Percentiles rank a stretch among this genome's conserved stretches.
These are phyloP conservation scores for Hydropsyche tenuis DNA, from an alignment of 1,140 invertebrate genomes.

Conservation along the genomic window DNA sequence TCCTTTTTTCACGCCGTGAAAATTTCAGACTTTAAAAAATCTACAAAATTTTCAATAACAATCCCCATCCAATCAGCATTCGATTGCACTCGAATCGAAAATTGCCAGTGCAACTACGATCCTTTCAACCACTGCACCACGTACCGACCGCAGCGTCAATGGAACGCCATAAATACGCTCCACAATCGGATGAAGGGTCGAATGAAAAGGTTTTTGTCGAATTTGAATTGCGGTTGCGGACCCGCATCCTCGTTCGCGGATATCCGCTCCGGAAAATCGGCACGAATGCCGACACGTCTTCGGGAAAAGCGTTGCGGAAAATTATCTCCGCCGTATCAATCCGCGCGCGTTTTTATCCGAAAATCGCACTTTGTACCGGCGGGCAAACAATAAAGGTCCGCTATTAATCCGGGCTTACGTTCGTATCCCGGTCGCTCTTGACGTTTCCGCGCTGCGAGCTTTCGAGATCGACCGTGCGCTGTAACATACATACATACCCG, in stretches of 20 bases:
- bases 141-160: no score
- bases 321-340: constrained; percentile 24
- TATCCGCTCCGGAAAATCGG: constrained; percentile 23
- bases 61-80: no score
- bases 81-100: no score
- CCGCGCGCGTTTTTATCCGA: constrained; percentile 4
- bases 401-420: constrained; percentile 32
- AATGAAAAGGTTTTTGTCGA: constrained; percentile 4
- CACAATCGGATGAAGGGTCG: background rate
- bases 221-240: constrained; percentile 22
- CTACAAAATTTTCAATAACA: no score
- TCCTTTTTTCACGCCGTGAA: no score
- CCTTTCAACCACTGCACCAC: no score
- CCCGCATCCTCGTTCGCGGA: constrained; percentile 8
- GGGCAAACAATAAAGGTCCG: constrained; percentile 32
- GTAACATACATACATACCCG: no score
- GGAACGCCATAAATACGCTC: no score
- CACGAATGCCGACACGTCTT: background rate
- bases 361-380: constrained; percentile 13
- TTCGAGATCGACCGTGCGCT: constrained; percentile 2
- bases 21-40: no score
- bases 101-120: no score
- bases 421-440: constrained; percentile 32
- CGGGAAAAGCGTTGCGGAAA: background rate
- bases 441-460: constrained; percentile 32